Conservation (phyloP, 2,113 vertebrate species). For the Callaeas wilsoni region DNA sequence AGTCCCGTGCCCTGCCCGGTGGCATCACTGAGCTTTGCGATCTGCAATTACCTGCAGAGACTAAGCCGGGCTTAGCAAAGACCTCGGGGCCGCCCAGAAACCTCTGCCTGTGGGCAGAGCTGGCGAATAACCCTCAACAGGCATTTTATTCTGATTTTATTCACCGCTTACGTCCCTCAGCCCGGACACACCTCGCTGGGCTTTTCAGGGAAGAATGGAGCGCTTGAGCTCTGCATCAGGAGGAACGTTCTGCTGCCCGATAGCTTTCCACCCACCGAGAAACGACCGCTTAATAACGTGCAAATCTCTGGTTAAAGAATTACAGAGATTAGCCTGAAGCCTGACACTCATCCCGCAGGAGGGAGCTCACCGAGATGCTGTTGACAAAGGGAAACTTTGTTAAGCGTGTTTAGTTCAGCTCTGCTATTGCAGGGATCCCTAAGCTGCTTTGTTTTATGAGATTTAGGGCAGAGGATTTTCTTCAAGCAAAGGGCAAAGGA, state of each 20-base stretch:
- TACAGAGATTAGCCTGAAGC: slow-evolving; percentile 46
- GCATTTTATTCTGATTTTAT: neutral
- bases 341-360: slow-evolving; percentile 54
- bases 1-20: neutral
- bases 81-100: neutral
- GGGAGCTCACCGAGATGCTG: slow-evolving; percentile 28
- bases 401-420: slow-evolving; percentile 22
- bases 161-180: neutral
- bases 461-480: slow-evolving; percentile 35
- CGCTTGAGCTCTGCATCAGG: neutral
- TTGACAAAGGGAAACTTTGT: slow-evolving; percentile 58
- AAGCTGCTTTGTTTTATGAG: slow-evolving; percentile 48
- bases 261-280: slow-evolving; percentile 38
- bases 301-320: slow-evolving; percentile 62
- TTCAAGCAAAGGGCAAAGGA: slow-evolving; percentile 35
- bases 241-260: neutral
- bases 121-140: neutral
- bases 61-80: neutral
- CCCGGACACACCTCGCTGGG: neutral
- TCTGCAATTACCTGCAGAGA: neutral
- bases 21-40: neutral
- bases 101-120: neutral
- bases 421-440: slow-evolving; percentile 33
- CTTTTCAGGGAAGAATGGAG: neutral
- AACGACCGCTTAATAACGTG: slow-evolving; percentile 29